Conservation (phyloP, 1,140 invertebrate species). For the Armadillidium nasatum region DNA sequence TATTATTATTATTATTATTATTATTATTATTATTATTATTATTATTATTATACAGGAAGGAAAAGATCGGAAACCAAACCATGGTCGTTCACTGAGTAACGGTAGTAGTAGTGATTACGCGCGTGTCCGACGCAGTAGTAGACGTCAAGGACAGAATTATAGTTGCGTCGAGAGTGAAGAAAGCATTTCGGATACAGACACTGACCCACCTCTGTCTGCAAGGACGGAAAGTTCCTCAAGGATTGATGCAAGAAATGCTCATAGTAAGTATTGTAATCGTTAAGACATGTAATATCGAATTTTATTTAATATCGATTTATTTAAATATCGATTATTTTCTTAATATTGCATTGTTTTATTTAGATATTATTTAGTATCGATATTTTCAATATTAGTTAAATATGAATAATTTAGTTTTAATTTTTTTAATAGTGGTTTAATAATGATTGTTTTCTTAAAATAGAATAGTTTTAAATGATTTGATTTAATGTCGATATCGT, state of each 20-base stretch:
- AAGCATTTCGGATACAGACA: neutral
- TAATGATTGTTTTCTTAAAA: no score
- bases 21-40: constrained; percentile 6
- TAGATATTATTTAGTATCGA: no score
- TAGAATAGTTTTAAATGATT: no score
- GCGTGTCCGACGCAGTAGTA: neutral
- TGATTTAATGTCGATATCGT: no score
- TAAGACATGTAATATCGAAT: no score
- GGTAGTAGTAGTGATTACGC: neutral
- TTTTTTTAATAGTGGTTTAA: no score
- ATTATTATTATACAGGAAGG: constrained; percentile 2
- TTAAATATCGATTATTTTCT: no score
- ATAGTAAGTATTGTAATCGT: neutral
- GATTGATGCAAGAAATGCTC: neutral
- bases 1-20: neutral
- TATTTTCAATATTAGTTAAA: no score
- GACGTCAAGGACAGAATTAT: neutral
- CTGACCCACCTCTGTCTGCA: neutral
- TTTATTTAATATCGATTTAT: no score
- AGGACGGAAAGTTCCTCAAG: neutral
- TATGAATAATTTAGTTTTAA: no score
- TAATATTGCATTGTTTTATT: no score
- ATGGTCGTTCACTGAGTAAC: neutral
- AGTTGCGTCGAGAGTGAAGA: neutral
- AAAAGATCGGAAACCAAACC: neutral